Conservation (phyloP, 1,140 invertebrate genomes). For the Scaptomyza hsui region DNA sequence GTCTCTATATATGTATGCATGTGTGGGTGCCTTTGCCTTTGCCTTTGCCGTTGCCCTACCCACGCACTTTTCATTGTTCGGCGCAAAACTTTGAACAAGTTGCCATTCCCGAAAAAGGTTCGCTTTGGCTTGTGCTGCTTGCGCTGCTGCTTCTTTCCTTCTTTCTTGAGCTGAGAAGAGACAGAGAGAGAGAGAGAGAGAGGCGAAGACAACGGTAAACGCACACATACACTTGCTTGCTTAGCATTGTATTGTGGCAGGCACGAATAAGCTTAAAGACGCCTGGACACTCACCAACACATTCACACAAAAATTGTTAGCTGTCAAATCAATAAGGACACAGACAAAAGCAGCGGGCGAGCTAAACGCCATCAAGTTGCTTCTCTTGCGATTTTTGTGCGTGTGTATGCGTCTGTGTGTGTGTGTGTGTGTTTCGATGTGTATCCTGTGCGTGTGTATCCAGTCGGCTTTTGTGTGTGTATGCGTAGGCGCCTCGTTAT, state of each 20-base stretch:
- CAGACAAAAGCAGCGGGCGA: conserved; percentile 63
- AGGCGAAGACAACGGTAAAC: conserved; percentile 28
- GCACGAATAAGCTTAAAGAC: conserved; percentile 57
- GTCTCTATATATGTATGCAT: conserved; percentile 17
- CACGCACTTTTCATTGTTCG: conserved; percentile 55
- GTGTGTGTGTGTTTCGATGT: conserved; percentile 29
- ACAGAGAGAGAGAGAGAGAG: conserved; percentile 1
- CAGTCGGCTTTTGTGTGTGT: conserved; percentile 36
- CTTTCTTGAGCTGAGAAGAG: no score
- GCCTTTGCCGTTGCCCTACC: conserved; percentile 33
- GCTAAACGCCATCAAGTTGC: conserved; percentile 20
- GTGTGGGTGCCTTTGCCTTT: conserved; percentile 25
- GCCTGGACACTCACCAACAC: conserved; percentile 47
- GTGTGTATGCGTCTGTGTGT: conserved; percentile 4
- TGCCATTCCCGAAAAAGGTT: conserved; percentile 48
- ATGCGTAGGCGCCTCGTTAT: conserved; percentile 50
- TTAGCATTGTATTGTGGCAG: conserved; percentile 68
- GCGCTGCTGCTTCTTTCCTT: background rate
- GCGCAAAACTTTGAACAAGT: conserved; percentile 35
- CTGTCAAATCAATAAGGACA: conserved; percentile 72
- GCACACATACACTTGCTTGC: conserved; percentile 43
- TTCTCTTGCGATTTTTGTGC: background rate
- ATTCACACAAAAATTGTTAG: conserved; percentile 49
- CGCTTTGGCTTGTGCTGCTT: conserved; percentile 24
- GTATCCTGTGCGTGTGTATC: conserved; percentile 44